Evolutionary conservation across 2,888 invertebrate genomes (phyloP), one percentile per base, ranked within the genome.

Genomic region (Balanococcus diminutus): DNA sequence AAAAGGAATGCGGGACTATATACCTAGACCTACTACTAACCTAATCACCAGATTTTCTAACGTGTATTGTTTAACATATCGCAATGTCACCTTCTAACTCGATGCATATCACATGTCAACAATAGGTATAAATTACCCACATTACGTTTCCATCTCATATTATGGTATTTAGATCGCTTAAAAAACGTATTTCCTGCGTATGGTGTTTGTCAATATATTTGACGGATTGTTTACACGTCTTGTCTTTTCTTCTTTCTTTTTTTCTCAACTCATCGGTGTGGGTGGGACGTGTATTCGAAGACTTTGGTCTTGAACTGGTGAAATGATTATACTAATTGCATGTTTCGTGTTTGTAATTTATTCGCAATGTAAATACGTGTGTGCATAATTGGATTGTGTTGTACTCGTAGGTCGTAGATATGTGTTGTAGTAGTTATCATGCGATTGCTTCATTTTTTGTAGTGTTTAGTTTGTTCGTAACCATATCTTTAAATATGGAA

Each of bases 61-160:
- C 28, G 56, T 46, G 46, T 82, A 82, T 82, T 39, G 16, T 36
- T 82, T 82, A 82, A 82, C 46, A 31, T 46, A 46, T 42, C 36
- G 46, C 82, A 46, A 82, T 51, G 51, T 56, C 82, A 51, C 56
- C 56, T 81, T 25, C 81, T 82, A 82, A 46, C 16, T 46, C 56
- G 36, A 36, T n/a, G 25, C 46, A 46, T 31, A 46, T 46, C 31
- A 51, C 82, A 51, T 46, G 6, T 31, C 46, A 22, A n/a, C 46
- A 2, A 56, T 46, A 82, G 56, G 82, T 82, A 56, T 56, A 82
- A 79, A 79, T 79, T 87, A 84, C 36, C 67, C 67, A 28, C 67
- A 28, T 28, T 28, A 5, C 28, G 67, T 2, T 16, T 67, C 14
- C 11, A 28, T 61, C 28, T 67, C 67, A 8, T 28, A 1, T 25